Base-by-base conservation (phyloP, 2,113 vertebrate species). In the Sterrhoptilus dennistouni region DNA sequence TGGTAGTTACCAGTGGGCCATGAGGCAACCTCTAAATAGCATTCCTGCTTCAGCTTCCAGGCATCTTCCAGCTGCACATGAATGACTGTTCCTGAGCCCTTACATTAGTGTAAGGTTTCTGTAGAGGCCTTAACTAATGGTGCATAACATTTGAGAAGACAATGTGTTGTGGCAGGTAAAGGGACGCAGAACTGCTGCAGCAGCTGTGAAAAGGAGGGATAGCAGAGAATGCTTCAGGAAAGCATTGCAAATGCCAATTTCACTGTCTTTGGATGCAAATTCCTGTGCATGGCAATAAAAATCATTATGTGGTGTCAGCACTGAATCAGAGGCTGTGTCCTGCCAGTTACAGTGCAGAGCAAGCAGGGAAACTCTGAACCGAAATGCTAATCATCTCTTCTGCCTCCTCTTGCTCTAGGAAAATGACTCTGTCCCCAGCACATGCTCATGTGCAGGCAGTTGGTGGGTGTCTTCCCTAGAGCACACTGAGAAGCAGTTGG, bases 141-240 rank as follows among this genome's bases (percentile, higher is more conserved):
- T 78, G 83, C 92, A 65, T 84, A 82, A 88, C 36, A 83, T 89
- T 82, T 70, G 88, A 90, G 88, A 83, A 89, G 85, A 86, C 76
- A 86, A 45, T 87, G 69, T 81, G 86, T 88, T 93, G 18, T 68
- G 93, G 83, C 96, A 94, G 83, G 95, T 92, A 71, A 86, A 95
- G 65, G 69, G 91, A 38, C 0, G 0, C 0, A 4, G 52, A 93
- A 81, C 79, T 74, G 66, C 61, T 66, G n/a, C 25, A 4, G 83
- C 54, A 66, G 42, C 71, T 33, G 78, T 83, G 71, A 70, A 84
- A 56, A 71, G 59, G 11, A 31, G 7, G 16, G 7, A 25, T 49
- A 38, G 56, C 4, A 4, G 24, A 77, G 63, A 49, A 47, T 33
- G 53, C 75, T 91, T 93, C 68, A 38, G 68, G 33, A 89, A 29